A percentile compares a stretch with the other conserved stretches of the same genome.
Evolutionary conservation across 2,797 vertebrate species (phyloP).

Genomic region (Periparus ater): DNA sequence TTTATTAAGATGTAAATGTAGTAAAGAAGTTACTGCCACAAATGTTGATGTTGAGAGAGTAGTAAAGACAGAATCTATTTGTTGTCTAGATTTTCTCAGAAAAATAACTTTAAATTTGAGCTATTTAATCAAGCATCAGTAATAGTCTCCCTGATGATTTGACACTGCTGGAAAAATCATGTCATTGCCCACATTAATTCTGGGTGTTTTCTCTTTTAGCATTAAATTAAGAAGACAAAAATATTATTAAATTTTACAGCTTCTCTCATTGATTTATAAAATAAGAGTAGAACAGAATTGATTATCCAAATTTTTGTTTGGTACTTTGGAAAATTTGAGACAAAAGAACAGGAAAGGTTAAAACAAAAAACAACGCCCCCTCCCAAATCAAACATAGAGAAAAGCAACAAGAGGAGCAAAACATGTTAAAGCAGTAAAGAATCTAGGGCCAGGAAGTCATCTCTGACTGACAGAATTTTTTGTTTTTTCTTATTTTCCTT

Average conservation of each 20-base stretch:
- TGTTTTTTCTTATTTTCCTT: not conserved
- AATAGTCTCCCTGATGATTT: not conserved
- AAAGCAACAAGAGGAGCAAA: not conserved
- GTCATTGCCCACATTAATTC: not conserved
- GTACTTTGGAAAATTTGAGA: not conserved
- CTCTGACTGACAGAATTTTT: not conserved
- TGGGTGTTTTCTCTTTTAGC: not conserved
- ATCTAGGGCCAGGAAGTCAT: not conserved
- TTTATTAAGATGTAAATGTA: not conserved
- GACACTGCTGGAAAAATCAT: constrained; percentile 3
- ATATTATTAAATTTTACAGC: not conserved
- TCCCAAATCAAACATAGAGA: not conserved
- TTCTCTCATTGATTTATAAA: not conserved
- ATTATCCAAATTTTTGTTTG: not conserved
- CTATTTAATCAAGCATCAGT: not conserved
- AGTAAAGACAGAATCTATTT: not conserved
- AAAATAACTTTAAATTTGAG: not conserved
- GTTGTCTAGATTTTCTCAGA: not conserved
- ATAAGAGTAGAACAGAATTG: not conserved
- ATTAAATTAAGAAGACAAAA: not conserved
- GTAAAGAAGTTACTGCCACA: not conserved
- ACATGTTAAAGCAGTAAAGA: not conserved
- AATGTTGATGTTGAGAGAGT: not conserved
- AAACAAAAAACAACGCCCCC: not conserved
- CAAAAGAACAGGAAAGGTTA: not conserved